Base-by-base conservation (phyloP, 2,113 vertebrate genomes). In the Physeter macrocephalus region DNA sequence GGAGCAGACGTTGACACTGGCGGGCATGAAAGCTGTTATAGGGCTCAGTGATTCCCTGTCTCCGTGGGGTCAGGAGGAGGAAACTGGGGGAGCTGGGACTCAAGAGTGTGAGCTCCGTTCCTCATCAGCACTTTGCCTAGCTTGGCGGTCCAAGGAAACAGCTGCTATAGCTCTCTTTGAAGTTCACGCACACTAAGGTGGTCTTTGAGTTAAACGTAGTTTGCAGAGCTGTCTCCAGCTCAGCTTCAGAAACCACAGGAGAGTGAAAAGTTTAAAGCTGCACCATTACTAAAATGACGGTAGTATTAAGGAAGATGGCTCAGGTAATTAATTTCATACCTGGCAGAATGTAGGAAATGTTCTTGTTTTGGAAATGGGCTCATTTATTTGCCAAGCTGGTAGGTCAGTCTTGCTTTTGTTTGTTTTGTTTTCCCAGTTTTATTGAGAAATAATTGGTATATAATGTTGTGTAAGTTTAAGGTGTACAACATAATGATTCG, bases 191-290 rank as follows among this genome's bases (percentile, higher is more conserved):
- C 71, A 46, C 41, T 9, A 31, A 64, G 29, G 21, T 17, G 15
- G 31, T 43, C 57, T 64, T 85, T 78, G 61, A 72, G 57, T 77
- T 83, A 54, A 88, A 67, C 20, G 29, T 11, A 61, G n/a, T 27
- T 29, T 62, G 52, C 85, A 62, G 52, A 96, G 43, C 66, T 69
- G 36, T 18, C 29, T 85, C 14, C 5, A 18, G 39, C 21, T 94
- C 31, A 54, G 34, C 20, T 52, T 80, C 31, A 74, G 57, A 88
- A 93, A 95, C n/a, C 57, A 67, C 34, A 66, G 34, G 46, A 88
- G 25, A 93, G 57, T 66, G 52, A 88, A 52, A 93, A 88, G 77
- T 88, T 93, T 91, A 64, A 94, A 91, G 64, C 27, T 57, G 34
- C 23, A 21, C 15, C 64, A 75, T 72, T 54, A 59, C 82, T 72